phyloP scores from a whole-genome alignment of 30 jellyfish, hydroid and myxozoan species.

The Chrysaora quinquecirrha region DNA sequence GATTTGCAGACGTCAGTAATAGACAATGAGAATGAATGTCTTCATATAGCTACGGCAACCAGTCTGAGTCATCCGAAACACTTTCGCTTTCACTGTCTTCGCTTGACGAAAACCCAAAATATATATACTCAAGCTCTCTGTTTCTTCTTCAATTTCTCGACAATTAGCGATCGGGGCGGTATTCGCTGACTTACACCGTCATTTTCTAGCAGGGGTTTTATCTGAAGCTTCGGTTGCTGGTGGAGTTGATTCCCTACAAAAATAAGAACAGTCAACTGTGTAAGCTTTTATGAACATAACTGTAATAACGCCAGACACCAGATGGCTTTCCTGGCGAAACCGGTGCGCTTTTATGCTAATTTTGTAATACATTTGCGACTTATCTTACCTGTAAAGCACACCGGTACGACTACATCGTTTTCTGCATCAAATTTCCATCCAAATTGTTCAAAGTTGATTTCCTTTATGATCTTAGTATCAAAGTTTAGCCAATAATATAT shows the following conservation, averaged over 20 bases:
- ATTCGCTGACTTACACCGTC: background rate
- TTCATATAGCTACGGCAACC: background rate
- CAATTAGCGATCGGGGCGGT: background rate
- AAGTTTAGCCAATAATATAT: conserved; percentile 11
- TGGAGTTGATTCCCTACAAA: background rate
- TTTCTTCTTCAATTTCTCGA: background rate
- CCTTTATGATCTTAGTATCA: background rate
- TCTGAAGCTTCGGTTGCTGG: background rate
- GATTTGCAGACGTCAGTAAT: too few species aligned
- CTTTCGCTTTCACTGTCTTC: background rate
- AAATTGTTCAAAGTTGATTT: background rate
- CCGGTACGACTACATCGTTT: background rate
- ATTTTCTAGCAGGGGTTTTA: background rate
- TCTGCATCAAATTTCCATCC: conserved; percentile 3
- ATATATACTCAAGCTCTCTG: background rate
- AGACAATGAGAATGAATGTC: too few species aligned
- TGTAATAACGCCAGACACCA: background rate
- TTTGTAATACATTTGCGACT: background rate
- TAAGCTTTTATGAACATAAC: background rate
- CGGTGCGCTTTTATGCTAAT: background rate
- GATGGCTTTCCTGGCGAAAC: background rate
- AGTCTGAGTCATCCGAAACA: background rate
- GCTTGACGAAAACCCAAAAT: conserved; percentile 6
- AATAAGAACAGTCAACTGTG: background rate
- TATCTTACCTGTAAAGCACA: conserved; percentile 13